Base-by-base conservation (phyloP, 2,888 invertebrate species). In the Mimumesa dahlbomi region DNA sequence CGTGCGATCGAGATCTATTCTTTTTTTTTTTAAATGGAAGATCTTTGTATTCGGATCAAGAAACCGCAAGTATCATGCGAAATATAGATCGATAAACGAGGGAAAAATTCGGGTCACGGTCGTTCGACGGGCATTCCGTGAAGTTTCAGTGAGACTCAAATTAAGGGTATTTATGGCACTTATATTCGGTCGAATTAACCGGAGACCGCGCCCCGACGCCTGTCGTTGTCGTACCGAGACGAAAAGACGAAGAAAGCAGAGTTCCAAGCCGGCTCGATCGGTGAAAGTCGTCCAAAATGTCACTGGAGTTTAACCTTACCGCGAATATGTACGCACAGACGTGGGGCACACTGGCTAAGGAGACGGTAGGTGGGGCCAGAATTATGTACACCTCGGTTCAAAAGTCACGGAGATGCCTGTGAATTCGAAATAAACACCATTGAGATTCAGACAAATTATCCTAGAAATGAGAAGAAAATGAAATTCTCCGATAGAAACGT, bases 211-310 rank as follows among this genome's bases (percentile, higher is more conserved):
- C 69, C 77, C 65, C 65, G 70, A 58, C 68, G 72, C 54, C 66
- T 66, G 64, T 48, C 69, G 43, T 34, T 64, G 59, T 69, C 36
- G 11, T 19, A 71, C 21, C 62, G 56, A 69, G 70, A 75, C 79
- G 79, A 85, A 86, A 86, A 85, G 76, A 82, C 82, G 85, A 87
- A 86, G 87, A 87, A 86, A 87, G 86, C 83, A 84, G 76, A 61
- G 52, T 48, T 68, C 54, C 54, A 62, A 76, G 81, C 63, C 76
- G 79, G 73, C 58, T 71, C 76, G 79, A 73, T 67, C 67, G 79
- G 88, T 88, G 87, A 88, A 88, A 88, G 87, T 87, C 84, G 83
- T 84, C 84, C 85, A 87, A 88, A 88, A 88, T 88, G 88, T 88
- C 87, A 88, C 80, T 78, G 84, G 81, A 79, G 85, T 84, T 87